These are phyloP conservation scores for Drosophila mauritiana DNA, from an alignment of 1,140 invertebrate genomes.

Conservation along the genomic window DNA sequence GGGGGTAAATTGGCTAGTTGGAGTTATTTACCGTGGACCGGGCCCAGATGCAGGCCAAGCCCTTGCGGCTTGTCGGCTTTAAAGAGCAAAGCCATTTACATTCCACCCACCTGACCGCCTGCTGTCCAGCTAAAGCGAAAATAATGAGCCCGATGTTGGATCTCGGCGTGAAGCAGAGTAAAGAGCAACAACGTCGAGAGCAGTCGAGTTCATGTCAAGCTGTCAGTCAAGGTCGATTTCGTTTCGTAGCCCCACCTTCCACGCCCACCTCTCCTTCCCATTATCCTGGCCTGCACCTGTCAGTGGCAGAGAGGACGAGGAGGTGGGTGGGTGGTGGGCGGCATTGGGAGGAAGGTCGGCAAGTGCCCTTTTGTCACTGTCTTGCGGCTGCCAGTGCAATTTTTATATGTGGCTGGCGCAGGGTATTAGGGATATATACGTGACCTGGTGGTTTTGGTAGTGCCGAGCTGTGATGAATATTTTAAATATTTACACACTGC, in stretches of 20 bases:
- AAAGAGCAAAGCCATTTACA: constrained; percentile 45
- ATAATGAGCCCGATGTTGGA: constrained; percentile 73
- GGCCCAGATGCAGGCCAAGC: constrained; percentile 24
- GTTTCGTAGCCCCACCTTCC: constrained; percentile 32
- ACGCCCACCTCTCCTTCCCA: not conserved
- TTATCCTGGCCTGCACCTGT: constrained; percentile 53
- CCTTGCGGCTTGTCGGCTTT: constrained; percentile 63
- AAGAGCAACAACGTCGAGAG: constrained; percentile 58
- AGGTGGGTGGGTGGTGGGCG: constrained; percentile 3
- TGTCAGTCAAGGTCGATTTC: constrained; percentile 83
- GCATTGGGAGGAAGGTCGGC: constrained; percentile 45
- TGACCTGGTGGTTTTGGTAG: not conserved
- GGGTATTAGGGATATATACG: constrained; percentile 33
- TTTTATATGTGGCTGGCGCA: constrained; percentile 58
- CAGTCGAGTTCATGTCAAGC: constrained; percentile 81
- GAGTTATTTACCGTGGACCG: constrained; percentile 39
- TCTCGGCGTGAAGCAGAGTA: constrained; percentile 46
- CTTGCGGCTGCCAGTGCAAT: constrained; percentile 72
- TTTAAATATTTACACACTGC: not conserved
- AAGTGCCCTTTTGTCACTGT: constrained; percentile 81
- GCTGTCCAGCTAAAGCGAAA: constrained; percentile 77
- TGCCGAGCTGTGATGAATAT: not conserved
- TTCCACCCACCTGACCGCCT: constrained; percentile 32
- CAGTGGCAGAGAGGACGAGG: constrained; percentile 21
- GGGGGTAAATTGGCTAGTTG: constrained; percentile 11